Conservation (phyloP, 2,113 vertebrate species). For the Danionella cerebrum region DNA sequence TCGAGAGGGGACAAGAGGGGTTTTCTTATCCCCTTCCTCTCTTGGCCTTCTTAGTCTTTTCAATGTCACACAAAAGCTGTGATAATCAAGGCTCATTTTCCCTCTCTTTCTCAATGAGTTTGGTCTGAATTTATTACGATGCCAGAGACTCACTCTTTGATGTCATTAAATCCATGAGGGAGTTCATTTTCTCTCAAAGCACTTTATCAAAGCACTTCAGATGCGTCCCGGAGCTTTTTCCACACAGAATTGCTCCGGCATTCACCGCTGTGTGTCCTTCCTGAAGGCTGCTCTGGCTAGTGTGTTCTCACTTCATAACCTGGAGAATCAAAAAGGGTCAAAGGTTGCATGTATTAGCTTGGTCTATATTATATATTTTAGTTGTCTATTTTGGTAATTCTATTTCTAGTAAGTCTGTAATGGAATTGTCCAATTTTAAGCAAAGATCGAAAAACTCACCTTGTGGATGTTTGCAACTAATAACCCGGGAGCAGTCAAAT, state of each 20-base stretch:
- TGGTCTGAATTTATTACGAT: constrained; percentile 66
- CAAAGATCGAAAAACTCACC: no score
- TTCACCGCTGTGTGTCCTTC: background rate
- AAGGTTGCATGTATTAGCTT: no score
- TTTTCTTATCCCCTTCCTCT: constrained; percentile 42
- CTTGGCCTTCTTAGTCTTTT: constrained; percentile 56
- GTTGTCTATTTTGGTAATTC: no score
- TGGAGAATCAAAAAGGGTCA: background rate
- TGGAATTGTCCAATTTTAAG: no score
- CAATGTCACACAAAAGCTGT: constrained; percentile 67
- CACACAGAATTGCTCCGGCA: background rate
- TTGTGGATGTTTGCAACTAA: no score
- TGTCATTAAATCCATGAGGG: constrained; percentile 72
- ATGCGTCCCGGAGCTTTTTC: constrained; percentile 20
- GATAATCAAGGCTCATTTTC: constrained; percentile 67
- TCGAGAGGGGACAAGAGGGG: constrained; percentile 21
- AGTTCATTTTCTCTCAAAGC: constrained; percentile 58
- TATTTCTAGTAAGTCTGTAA: no score
- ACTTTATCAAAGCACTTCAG: constrained; percentile 49
- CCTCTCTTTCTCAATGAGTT: constrained; percentile 40
- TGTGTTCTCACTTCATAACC: background rate
- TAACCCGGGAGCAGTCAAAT: no score
- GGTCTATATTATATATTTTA: background rate
- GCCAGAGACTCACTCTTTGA: constrained; percentile 64
- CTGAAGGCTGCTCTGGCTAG: background rate